phyloP scores from a whole-genome alignment of 2,797 vertebrate genomes.

The Mus spretus region DNA sequence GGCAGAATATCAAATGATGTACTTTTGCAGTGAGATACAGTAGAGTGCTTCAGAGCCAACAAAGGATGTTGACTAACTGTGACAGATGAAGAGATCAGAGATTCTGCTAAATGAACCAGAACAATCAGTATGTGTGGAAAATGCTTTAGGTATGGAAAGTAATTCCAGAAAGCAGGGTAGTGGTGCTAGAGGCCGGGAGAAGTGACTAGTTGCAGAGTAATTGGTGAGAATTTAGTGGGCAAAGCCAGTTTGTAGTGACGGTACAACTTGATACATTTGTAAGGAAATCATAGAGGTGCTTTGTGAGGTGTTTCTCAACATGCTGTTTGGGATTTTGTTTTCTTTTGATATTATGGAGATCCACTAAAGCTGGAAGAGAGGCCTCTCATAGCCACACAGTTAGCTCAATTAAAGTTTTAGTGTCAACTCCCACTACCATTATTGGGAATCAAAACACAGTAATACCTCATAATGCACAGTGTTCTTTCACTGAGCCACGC shows the following conservation, averaged over 20 bases:
- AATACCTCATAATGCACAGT: neutral
- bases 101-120: slow-evolving; percentile 17
- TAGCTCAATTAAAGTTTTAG: neutral
- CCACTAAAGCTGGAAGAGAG: neutral
- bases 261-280: slow-evolving; percentile 14
- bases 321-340: neutral
- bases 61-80: neutral
- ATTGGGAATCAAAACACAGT: neutral
- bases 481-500: neutral
- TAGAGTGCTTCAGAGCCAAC: slow-evolving; percentile 6
- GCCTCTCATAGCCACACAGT: neutral
- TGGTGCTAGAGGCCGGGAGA: neutral
- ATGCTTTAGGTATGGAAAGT: slow-evolving; percentile 20
- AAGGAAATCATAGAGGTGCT: slow-evolving; percentile 12
- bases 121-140: neutral
- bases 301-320: slow-evolving; percentile 16
- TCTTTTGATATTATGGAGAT: neutral
- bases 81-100: slow-evolving; percentile 51
- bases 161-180: slow-evolving; percentile 4
- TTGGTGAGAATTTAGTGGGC: slow-evolving; percentile 12
- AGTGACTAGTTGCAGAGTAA: neutral
- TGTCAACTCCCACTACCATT: neutral
- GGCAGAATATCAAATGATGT: neutral
- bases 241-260: neutral
- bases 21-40: neutral